Evolutionary conservation across 2,888 invertebrate genomes (phyloP).

Genomic region (Sesamia inferens): DNA sequence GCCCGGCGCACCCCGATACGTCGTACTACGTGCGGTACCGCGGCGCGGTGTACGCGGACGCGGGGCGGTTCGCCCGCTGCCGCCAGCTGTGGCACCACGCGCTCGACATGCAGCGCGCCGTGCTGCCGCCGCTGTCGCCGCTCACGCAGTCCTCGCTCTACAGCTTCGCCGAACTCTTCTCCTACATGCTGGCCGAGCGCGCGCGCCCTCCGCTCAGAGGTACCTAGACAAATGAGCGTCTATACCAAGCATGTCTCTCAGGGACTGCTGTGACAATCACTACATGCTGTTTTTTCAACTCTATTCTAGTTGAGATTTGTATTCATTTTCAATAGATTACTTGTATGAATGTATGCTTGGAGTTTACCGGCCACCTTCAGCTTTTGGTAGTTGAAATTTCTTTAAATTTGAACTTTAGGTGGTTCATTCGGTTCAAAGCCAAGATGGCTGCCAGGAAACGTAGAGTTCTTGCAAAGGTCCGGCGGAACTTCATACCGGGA

Average conservation of each 20-base stretch:
- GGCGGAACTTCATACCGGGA: too few relatives aligned
- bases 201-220: slow-evolving; percentile 92
- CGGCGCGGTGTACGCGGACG: slow-evolving; percentile 98
- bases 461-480: too few relatives aligned
- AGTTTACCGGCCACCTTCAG: too few relatives aligned
- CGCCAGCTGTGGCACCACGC: slow-evolving; percentile 99
- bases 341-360: too few relatives aligned
- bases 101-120: slow-evolving; percentile 98
- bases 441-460: too few relatives aligned
- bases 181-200: slow-evolving; percentile 97
- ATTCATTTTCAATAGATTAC: neutral
- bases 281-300: neutral
- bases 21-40: slow-evolving; percentile 98
- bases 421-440: too few relatives aligned
- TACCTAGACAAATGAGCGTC: neutral
- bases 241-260: neutral
- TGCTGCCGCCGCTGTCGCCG: slow-evolving; percentile 97
- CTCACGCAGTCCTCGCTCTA: slow-evolving; percentile 98
- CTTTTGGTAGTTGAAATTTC: too few relatives aligned
- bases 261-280: neutral
- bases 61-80: slow-evolving; percentile 97
- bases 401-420: too few relatives aligned
- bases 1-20: slow-evolving; percentile 98
- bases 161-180: slow-evolving; percentile 98
- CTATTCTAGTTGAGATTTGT: neutral